phyloP scores from a whole-genome alignment of 2,113 vertebrate species.

The Salvelinus namaycush region DNA sequence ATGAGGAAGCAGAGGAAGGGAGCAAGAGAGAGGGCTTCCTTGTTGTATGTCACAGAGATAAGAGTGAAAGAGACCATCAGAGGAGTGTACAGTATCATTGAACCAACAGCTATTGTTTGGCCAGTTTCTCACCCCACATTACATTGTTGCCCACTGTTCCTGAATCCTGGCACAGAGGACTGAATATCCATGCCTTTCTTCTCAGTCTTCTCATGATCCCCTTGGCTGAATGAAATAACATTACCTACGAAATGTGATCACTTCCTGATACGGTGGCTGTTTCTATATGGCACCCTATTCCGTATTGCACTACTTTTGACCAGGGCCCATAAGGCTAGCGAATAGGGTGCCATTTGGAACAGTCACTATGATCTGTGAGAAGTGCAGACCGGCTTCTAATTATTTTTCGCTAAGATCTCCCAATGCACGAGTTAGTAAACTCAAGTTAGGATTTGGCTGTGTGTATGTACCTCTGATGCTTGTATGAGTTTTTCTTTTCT shows the following conservation, averaged over 20 bases:
- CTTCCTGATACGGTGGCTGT: too few relatives aligned
- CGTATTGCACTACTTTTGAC: too few relatives aligned
- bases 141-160: neutral
- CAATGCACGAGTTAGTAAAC: too few relatives aligned
- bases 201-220: neutral
- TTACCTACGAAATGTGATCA: too few relatives aligned
- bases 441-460: too few relatives aligned
- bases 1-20: neutral
- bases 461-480: neutral
- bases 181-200: neutral
- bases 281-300: too few relatives aligned
- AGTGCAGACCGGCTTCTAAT: neutral
- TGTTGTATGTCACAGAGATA: conserved; percentile 3
- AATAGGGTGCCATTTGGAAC: too few relatives aligned
- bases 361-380: too few relatives aligned
- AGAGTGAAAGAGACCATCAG: neutral
- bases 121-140: neutral
- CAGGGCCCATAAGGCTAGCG: too few relatives aligned
- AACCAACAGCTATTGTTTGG: neutral
- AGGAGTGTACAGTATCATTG: neutral
- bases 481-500: neutral
- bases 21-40: neutral
- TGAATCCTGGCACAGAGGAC: neutral
- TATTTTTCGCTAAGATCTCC: too few relatives aligned
- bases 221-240: neutral